Base-by-base conservation (phyloP, 2,888 invertebrate genomes). In the Apantesis nais region DNA sequence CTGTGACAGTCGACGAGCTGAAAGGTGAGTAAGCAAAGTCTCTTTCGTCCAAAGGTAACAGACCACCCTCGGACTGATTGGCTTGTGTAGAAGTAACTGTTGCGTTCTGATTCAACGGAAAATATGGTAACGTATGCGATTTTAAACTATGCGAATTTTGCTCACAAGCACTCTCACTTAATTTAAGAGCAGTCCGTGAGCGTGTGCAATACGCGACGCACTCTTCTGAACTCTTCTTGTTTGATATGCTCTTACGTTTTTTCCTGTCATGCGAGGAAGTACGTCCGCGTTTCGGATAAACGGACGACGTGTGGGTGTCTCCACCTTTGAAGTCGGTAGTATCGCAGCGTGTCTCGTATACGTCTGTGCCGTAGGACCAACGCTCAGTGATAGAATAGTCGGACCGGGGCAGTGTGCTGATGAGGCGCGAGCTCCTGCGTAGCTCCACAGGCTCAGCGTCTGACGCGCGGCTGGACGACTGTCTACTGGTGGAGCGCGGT, bases 371-470 rank as follows among this genome's bases (percentile, higher is more conserved):
- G 94, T 93, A 95, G 64, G 95, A 95, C 94, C 95, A 96, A 88
- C 95, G 95, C 90, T 96, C 96, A 83, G 95, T 93, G 80, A 95
- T 95, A 86, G 96, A 96, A 92, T 94, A 94, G 88, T 96, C 94
- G 60, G 94, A 95, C 77, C 94, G 88, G 61, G 94, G 94, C 65
- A 92, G 86, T 62, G 93, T 88, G 85, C 88, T 92, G 77, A 93
- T 93, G 90, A 96, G 95, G 90, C 96, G 92, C 78, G 93, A 92
- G 86, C 95, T 94, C 77, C 95, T 87, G 77, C 94, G 92, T 77
- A 92, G 88, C 82, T 93, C 92, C 66, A 87, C 85, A 83, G 95
- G 93, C 91, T 96, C 96, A 88, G 86, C 83, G 80, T 91, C 91
- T 39, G 88, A 84, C 48, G 82, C 85, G 74, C 88, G 90, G 85